Evolutionary conservation across 2,113 vertebrate genomes (phyloP).

Genomic region (Patagioenas fasciata): DNA sequence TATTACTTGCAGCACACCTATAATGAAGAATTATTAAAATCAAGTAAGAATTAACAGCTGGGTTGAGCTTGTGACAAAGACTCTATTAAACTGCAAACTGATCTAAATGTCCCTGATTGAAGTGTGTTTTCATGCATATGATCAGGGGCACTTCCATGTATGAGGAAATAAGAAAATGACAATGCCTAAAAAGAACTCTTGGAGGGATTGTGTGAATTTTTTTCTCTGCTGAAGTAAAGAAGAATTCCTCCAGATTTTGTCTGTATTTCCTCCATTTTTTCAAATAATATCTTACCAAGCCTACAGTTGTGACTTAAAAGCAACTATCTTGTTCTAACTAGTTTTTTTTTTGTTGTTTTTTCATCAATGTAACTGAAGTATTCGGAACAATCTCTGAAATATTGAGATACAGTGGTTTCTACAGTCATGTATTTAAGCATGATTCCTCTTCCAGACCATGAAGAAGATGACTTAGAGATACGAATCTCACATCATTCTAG

Average conservation of each 20-base stretch:
- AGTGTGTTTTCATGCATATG: neutral
- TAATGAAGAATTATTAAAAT: neutral
- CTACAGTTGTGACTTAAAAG: neutral
- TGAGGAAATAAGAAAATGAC: neutral
- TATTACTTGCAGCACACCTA: neutral
- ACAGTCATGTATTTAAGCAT: neutral
- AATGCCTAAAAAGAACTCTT: neutral
- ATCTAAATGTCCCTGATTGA: neutral
- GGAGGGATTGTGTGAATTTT: neutral
- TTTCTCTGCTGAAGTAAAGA: neutral
- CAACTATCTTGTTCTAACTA: neutral
- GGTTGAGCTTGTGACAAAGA: neutral
- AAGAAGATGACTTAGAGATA: neutral
- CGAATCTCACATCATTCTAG: neutral
- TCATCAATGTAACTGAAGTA: neutral
- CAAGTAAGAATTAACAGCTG: neutral
- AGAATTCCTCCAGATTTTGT: neutral
- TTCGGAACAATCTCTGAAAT: neutral
- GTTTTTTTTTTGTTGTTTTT: neutral
- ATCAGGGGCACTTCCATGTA: neutral
- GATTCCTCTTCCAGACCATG: neutral
- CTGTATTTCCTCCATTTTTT: neutral
- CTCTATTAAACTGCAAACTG: neutral
- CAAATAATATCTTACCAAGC: neutral
- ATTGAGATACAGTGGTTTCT: neutral